phyloP scores from a whole-genome alignment of 92 coral and sea anemone species.

The Siderastrea siderea region DNA sequence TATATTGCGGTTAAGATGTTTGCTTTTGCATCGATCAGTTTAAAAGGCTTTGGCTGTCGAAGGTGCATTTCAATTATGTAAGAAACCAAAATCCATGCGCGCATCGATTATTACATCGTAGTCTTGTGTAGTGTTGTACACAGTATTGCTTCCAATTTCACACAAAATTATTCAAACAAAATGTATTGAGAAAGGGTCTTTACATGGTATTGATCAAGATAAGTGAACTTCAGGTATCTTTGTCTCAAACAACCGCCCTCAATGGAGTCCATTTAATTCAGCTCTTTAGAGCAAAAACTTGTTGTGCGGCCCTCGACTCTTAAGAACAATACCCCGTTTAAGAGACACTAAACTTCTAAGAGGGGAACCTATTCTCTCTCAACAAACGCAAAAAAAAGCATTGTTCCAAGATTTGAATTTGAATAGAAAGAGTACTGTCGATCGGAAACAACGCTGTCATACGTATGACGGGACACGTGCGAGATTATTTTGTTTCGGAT shows the following conservation, averaged over 20 bases:
- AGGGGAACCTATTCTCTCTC: slow-evolving; percentile 62
- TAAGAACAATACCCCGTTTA: slow-evolving; percentile 37
- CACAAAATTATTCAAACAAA: slow-evolving; percentile 27
- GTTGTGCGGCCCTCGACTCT: slow-evolving; percentile 17
- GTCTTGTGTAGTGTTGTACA: neutral
- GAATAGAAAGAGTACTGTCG: slow-evolving; percentile 66
- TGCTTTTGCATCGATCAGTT: slow-evolving; percentile 22
- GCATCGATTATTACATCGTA: neutral
- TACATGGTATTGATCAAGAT: slow-evolving; percentile 24
- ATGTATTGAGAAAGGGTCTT: slow-evolving; percentile 33
- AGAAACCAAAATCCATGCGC: slow-evolving; percentile 22
- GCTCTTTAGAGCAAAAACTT: slow-evolving; percentile 24
- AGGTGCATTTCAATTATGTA: neutral
- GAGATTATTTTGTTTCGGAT: slow-evolving; percentile 51
- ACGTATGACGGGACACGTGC: slow-evolving; percentile 71
- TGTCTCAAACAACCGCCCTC: slow-evolving; percentile 29
- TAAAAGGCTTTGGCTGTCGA: slow-evolving; percentile 18
- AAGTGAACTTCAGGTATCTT: slow-evolving; percentile 56
- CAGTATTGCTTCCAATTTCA: slow-evolving; percentile 8
- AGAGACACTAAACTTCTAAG: slow-evolving; percentile 57
- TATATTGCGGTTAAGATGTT: slow-evolving; percentile 47
- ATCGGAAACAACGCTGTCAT: slow-evolving; percentile 73
- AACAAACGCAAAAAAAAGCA: slow-evolving; percentile 70
- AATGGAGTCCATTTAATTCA: slow-evolving; percentile 22
- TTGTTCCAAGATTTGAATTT: slow-evolving; percentile 77